Evolutionary conservation across 2,888 invertebrate species (phyloP).

Genomic region (Aspidiotus rigidus): DNA sequence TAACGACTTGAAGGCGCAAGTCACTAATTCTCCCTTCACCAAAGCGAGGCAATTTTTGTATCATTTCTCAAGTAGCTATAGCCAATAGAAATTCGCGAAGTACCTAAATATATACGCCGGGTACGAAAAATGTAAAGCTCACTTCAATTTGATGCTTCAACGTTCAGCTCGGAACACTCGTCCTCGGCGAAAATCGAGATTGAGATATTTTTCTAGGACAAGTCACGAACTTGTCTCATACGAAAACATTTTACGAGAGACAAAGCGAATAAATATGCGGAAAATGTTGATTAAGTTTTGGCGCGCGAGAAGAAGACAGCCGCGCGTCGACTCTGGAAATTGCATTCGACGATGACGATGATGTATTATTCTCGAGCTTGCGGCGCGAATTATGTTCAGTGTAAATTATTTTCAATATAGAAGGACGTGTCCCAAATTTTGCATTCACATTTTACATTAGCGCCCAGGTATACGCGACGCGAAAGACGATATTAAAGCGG

Average conservation of each 20-base stretch:
- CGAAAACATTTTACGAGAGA: not conserved
- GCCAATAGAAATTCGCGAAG: too few species aligned
- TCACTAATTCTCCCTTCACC: too few species aligned
- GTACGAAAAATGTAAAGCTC: too few species aligned
- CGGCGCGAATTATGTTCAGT: not conserved
- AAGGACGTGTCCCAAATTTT: conserved; percentile 2
- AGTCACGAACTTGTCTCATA: too few species aligned
- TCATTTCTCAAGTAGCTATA: too few species aligned
- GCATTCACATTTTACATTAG: not conserved
- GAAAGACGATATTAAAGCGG: not conserved
- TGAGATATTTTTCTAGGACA: too few species aligned
- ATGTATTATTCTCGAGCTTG: not conserved
- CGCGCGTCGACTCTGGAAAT: not conserved
- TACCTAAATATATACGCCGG: too few species aligned
- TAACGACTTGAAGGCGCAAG: too few species aligned
- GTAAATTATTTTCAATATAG: conserved; percentile 9
- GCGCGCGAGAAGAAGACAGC: not conserved
- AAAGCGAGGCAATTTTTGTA: too few species aligned
- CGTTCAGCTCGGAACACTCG: too few species aligned
- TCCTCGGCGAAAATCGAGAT: too few species aligned
- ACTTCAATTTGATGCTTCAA: too few species aligned
- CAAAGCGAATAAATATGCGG: not conserved
- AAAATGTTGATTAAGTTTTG: not conserved
- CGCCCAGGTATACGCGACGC: not conserved
- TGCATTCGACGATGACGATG: conserved; percentile 9